These are phyloP conservation scores for Strigops habroptila DNA, from an alignment of 2,113 vertebrate genomes.

Conservation along the genomic window DNA sequence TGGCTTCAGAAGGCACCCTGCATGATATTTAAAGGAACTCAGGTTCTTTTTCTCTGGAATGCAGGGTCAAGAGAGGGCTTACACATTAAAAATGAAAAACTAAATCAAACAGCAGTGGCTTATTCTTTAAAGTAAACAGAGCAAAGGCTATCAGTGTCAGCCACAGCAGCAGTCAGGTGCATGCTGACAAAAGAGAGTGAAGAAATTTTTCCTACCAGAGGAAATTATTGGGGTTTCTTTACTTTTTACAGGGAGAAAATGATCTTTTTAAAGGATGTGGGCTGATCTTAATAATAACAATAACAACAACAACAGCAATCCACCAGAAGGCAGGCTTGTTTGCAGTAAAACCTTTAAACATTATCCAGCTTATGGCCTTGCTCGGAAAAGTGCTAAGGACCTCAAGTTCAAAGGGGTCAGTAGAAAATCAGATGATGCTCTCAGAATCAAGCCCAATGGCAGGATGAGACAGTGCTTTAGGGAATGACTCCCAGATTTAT, in stretches of 20 bases:
- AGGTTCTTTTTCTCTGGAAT: background rate
- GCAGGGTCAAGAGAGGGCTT: conserved; percentile 20
- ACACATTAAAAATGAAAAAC: conserved; percentile 42
- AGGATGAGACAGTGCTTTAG: background rate
- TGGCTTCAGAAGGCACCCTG: background rate
- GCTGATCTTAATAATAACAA: too few species aligned
- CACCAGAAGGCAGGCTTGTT: background rate
- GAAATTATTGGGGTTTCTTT: background rate
- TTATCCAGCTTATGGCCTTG: background rate
- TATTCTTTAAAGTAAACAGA: conserved; percentile 66
- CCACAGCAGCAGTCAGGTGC: background rate
- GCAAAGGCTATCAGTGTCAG: conserved; percentile 6
- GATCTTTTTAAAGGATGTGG: background rate
- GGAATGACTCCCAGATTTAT: background rate
- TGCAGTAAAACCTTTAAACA: background rate
- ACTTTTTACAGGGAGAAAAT: background rate
- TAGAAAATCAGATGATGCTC: background rate
- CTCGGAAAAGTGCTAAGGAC: background rate
- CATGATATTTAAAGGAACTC: conserved; percentile 12
- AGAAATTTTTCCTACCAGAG: background rate
- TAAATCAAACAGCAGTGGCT: conserved; percentile 46
- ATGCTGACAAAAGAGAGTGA: conserved; percentile 20
- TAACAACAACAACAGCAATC: background rate
- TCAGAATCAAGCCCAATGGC: background rate
- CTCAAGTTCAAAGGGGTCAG: background rate